Base-by-base conservation (phyloP, 2,113 vertebrate species). In the Condylura cristata region DNA sequence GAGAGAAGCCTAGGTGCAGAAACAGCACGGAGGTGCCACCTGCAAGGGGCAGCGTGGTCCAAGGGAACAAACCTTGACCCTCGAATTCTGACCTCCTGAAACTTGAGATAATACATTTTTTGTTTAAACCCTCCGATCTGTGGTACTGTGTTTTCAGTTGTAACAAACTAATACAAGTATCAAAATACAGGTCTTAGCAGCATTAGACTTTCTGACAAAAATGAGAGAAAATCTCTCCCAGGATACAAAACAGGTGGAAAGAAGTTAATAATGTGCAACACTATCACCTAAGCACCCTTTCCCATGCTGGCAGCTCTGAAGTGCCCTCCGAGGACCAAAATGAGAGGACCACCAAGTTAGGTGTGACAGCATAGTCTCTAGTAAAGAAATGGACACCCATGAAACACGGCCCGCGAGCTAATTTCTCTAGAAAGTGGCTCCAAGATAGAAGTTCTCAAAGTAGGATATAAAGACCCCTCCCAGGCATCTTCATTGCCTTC, bases 291-390 rank as follows among this genome's bases (percentile, higher is more conserved):
- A 44, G 46, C 9, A 26, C 10, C 7, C 26, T n/a, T 28, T 44
- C 20, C 18, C 10, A 6, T 39, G 26, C 10, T 13, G 7, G 32
- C 22, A 34, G 18, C 0, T 8, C 30, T 0, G 8, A 16, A 13
- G 30, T 51, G 34, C 24, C 22, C 80, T 48, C 80, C 48, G 14
- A 32, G 0, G 16, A 39, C 24, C 20, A 24, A 56, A 32, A 6
- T 5, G 4, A 14, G 4, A 68, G 3, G 0, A 53, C 1, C 1
- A 39, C 56, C 74, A 41, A 28, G 10, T 37, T 61, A 37, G 24
- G 17, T n/a, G n/a, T n/a, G n/a, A n/a, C n/a, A n/a, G n/a, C n/a
- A n/a, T n/a, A n/a, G 0, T 61, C 32, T 61, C 44, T 30, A 8
- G 51, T 9, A 46, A 56, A 91, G 9, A 13, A n/a, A 48, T 18